Base-by-base conservation (phyloP, 2,113 vertebrate species). In the Bubalus kerabau region DNA sequence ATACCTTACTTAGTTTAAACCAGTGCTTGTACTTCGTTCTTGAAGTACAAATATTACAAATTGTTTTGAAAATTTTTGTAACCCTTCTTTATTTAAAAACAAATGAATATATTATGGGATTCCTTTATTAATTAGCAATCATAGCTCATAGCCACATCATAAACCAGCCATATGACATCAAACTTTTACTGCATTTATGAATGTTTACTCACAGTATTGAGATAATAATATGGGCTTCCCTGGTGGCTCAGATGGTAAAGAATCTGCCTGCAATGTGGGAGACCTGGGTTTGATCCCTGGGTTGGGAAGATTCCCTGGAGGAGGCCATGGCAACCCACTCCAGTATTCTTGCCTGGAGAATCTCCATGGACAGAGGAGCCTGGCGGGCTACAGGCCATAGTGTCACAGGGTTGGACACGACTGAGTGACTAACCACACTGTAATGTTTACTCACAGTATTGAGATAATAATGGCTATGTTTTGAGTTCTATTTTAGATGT, bases 81-180 rank as follows among this genome's bases (percentile, higher is more conserved):
- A 50, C 9, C 11, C 2, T 89, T 57, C 43, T 96, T 92, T 83
- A 30, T 90, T 97, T 94, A 76, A 96, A 93, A 97, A 14, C 50
- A 91, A 90, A 71, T 43, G 78, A 57, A 40, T 14, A 50, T 80
- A 81, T 57, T 56, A 71, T 36, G 16, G 21, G 40, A 60, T 91
- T 94, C 85, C 23, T 54, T 71, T 85, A 87, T 64, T 64, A 90
- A 32, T 59, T 86, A 89, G 46, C 30, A 87, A 3, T 56, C 23
- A 87, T 28, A 60, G 30, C 10, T 87, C 83, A 67, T 0, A 95
- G 87, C 21, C 62, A 76, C 24, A 21, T 91, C 64, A n/a, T 64
- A 84, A 96, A 62, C 6, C 30, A 90, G 50, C 8, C 40, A 26
- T 48, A 4, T 82, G 46, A 40, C 30, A 43, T 87, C 52, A 95